A percentile compares a stretch with the other conserved stretches of the same genome.
These are phyloP conservation scores for Nannospalax galili DNA, from an alignment of 2,113 vertebrate species.

Conservation along the genomic window DNA sequence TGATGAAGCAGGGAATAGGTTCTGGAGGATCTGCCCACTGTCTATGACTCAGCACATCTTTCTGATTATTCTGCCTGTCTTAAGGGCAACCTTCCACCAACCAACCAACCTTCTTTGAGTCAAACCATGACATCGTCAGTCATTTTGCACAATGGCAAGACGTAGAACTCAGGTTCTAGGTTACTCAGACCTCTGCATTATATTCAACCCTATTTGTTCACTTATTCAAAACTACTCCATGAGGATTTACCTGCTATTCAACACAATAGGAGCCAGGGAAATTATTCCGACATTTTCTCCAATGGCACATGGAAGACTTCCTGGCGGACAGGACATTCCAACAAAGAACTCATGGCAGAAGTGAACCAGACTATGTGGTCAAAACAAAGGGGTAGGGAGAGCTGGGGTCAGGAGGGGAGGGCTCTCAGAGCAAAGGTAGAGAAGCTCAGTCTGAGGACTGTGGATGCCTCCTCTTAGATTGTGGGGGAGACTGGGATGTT, in stretches of 20 bases:
- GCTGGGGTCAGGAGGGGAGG: not conserved
- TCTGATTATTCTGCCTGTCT: slow-evolving; percentile 40
- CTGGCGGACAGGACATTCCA: not conserved
- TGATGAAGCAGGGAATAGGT: not conserved
- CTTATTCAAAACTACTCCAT: not conserved
- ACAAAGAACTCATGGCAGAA: not conserved
- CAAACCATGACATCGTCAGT: not conserved
- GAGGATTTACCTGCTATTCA: not conserved
- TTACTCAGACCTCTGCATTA: not conserved
- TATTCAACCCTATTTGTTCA: not conserved
- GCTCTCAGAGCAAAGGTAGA: not conserved
- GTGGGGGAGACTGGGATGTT: not conserved
- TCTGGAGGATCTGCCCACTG: not conserved
- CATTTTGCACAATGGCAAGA: not conserved
- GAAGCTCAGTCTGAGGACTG: not conserved
- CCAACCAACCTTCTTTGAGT: not conserved
- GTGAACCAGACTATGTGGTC: not conserved
- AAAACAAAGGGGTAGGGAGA: not conserved
- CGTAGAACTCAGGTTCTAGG: slow-evolving; percentile 25
- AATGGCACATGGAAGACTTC: not conserved
- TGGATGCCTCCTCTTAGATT: not conserved
- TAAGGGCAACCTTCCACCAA: slow-evolving; percentile 30
- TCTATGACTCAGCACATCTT: slow-evolving; percentile 43
- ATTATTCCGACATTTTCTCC: not conserved
- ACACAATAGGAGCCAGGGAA: not conserved